Conservation (phyloP, 2,888 invertebrate genomes). For the Bhutanitis thaidina region DNA sequence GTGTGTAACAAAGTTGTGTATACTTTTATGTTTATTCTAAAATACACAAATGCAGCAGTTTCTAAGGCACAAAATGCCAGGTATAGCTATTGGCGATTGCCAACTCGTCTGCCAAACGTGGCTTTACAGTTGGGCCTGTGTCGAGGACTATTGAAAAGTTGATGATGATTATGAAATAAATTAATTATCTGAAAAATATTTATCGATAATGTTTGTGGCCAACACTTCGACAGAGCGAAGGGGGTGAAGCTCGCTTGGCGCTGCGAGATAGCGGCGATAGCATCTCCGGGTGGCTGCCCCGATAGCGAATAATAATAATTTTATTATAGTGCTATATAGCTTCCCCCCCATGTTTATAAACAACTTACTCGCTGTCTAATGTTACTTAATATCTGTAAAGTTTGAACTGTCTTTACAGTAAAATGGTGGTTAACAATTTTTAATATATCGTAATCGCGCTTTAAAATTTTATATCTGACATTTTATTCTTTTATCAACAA, state of each 20-base stretch:
- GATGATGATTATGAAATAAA: too few species aligned
- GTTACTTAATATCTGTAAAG: conserved; percentile 5
- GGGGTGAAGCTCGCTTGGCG: conserved; percentile 76
- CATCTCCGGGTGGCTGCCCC: conserved; percentile 72
- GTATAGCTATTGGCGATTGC: too few species aligned
- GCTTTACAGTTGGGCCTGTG: too few species aligned
- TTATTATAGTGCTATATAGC: conserved; percentile 72
- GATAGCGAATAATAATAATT: conserved; percentile 79
- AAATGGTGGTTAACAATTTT: background rate
- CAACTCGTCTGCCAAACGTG: too few species aligned
- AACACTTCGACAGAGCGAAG: conserved; percentile 48
- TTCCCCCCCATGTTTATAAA: conserved; percentile 36
- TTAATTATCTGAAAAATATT: background rate
- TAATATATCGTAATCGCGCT: too few species aligned
- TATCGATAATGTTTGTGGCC: conserved; percentile 35
- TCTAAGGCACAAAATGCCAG: too few species aligned
- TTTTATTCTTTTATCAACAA: too few species aligned
- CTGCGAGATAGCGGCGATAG: conserved; percentile 72
- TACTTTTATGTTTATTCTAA: too few species aligned
- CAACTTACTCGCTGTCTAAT: conserved; percentile 16
- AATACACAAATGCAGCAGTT: too few species aligned
- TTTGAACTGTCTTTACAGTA: background rate
- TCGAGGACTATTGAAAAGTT: background rate
- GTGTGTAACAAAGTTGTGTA: too few species aligned
- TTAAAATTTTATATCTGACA: too few species aligned